A percentile compares a stretch with the other conserved stretches of the same genome.
These are phyloP conservation scores for Brachymystax lenok DNA, from an alignment of 2,797 vertebrate species.

Conservation along the genomic window DNA sequence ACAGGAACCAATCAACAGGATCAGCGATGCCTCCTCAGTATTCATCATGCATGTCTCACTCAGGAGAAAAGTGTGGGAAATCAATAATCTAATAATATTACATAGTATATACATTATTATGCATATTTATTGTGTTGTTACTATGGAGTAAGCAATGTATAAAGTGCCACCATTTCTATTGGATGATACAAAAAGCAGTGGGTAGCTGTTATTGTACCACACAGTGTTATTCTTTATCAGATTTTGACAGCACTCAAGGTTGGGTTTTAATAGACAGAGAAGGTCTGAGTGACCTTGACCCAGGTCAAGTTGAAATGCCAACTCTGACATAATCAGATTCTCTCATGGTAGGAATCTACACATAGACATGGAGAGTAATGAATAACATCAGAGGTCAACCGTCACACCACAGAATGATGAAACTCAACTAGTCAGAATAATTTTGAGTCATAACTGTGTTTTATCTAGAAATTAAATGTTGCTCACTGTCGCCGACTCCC, in stretches of 20 bases:
- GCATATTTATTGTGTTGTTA: neutral
- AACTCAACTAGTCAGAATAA: constrained; percentile 10
- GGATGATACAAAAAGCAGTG: neutral
- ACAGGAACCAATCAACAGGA: constrained; percentile 57
- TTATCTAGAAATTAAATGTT: constrained; percentile 34
- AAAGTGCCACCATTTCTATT: neutral
- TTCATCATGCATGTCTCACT: constrained; percentile 52
- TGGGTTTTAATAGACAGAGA: neutral
- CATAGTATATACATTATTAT: neutral
- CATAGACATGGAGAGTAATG: neutral
- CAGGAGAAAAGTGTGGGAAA: constrained; percentile 60
- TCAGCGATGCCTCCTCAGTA: constrained; percentile 47
- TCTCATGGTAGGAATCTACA: neutral
- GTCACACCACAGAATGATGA: constrained; percentile 2
- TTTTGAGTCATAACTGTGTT: neutral
- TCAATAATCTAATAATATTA: constrained; percentile 47
- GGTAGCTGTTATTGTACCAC: neutral
- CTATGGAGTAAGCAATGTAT: neutral
- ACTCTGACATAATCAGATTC: neutral
- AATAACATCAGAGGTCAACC: neutral
- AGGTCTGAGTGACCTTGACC: constrained; percentile 54
- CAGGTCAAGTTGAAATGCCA: constrained; percentile 22
- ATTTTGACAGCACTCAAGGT: constrained; percentile 20
- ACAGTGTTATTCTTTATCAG: neutral
- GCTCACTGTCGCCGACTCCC: constrained; percentile 15